A percentile compares a stretch with the other conserved stretches of the same genome.
These are phyloP conservation scores for Daubentonia madagascariensis DNA, from an alignment of 2,113 vertebrate species.

Conservation along the genomic window DNA sequence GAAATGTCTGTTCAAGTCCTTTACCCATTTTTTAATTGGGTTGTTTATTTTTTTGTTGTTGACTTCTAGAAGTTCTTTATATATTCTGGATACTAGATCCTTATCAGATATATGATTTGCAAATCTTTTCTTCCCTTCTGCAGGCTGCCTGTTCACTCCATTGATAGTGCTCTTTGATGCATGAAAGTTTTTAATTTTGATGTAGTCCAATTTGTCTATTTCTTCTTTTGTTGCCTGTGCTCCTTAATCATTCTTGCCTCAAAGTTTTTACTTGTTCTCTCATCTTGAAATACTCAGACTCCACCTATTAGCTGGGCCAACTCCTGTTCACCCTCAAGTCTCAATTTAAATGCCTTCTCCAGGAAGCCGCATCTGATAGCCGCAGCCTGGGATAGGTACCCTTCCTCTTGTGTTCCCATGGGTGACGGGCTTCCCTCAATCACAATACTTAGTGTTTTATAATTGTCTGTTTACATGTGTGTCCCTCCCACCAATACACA, in stretches of 20 bases:
- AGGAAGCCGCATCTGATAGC: background rate
- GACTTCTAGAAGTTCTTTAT: background rate
- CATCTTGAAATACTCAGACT: background rate
- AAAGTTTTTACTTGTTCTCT: background rate
- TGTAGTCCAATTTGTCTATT: background rate
- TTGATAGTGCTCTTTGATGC: background rate
- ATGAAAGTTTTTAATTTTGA: background rate
- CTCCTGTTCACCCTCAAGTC: background rate
- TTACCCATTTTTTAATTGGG: background rate
- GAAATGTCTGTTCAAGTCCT: background rate
- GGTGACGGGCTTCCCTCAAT: background rate
- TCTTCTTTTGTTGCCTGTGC: background rate
- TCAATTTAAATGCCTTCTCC: background rate
- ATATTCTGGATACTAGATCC: background rate
- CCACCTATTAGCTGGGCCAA: background rate
- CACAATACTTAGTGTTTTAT: background rate
- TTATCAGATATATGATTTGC: background rate
- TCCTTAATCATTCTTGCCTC: background rate
- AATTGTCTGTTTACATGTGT: background rate
- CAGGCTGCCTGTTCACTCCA: background rate
- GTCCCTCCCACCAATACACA: background rate
- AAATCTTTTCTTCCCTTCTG: background rate
- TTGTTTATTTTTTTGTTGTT: background rate
- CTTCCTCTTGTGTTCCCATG: background rate
- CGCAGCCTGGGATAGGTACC: background rate